Evolutionary conservation across 2,113 vertebrate species (phyloP).

Genomic region (Cervus canadensis): DNA sequence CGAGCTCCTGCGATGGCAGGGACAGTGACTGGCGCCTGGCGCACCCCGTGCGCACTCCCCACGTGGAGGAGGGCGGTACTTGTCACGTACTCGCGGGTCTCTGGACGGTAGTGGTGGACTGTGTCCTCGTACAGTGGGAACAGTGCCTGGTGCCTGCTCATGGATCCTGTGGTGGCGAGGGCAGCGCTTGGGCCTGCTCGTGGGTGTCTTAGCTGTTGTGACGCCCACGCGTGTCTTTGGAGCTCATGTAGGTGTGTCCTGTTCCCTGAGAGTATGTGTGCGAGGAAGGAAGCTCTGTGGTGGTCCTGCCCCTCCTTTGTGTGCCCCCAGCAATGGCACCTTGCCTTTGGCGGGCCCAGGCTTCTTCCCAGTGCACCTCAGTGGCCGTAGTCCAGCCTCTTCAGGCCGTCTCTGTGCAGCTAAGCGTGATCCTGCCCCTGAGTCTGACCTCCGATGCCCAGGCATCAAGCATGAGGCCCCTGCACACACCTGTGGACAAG

Average conservation of each 20-base stretch:
- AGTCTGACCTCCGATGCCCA: neutral
- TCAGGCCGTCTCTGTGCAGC: neutral
- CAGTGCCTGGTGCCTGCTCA: neutral
- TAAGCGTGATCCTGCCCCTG: neutral
- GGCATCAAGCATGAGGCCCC: neutral
- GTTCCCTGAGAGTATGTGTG: neutral
- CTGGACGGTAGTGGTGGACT: neutral
- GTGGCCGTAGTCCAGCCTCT: neutral
- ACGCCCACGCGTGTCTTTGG: neutral
- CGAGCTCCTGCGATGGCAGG: neutral
- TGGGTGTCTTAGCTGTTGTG: neutral
- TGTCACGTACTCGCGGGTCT: neutral
- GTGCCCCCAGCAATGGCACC: neutral
- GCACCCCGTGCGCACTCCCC: fast-evolving
- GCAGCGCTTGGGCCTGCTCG: neutral
- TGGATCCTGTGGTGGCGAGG: neutral
- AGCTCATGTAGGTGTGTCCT: neutral
- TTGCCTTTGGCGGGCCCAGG: neutral
- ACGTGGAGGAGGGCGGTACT: neutral
- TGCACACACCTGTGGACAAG: neutral
- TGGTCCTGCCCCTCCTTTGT: neutral
- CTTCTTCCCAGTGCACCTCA: neutral
- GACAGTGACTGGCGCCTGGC: neutral
- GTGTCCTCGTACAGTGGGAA: neutral
- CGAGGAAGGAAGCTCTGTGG: neutral